Percentiles rank a stretch among this genome's conserved stretches.
phyloP scores from a whole-genome alignment of 1,140 invertebrate species.

The Cherax quadricarinatus region DNA sequence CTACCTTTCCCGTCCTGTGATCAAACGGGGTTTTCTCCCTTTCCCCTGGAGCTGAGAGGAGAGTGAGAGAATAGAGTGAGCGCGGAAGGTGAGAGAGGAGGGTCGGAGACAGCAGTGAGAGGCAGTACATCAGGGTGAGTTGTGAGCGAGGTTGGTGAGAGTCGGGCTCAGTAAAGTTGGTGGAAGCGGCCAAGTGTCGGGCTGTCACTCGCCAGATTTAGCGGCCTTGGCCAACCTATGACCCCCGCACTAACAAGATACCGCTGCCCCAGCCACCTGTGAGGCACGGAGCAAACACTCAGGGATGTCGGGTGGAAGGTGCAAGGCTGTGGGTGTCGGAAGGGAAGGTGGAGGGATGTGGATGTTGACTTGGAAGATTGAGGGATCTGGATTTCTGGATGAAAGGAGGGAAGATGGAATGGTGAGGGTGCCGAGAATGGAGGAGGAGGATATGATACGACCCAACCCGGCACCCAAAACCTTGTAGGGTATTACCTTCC shows the following conservation, averaged over 20 bases:
- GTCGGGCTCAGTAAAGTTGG: constrained; percentile 6
- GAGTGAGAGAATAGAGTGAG: not conserved
- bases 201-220: constrained; percentile 32
- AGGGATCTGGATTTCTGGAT: not conserved
- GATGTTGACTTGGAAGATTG: not conserved
- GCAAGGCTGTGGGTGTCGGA: not conserved
- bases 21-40: no score
- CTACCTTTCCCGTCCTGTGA: no score
- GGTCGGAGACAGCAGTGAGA: not conserved
- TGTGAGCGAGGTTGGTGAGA: not conserved
- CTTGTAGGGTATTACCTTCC: no score
- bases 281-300: no score
- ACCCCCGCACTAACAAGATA: constrained; percentile 27
- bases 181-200: constrained; percentile 3
- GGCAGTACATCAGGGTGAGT: not conserved
- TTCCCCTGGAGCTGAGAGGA: not conserved
- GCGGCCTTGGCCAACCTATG: constrained; percentile 30
- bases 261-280: not conserved
- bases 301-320: not conserved
- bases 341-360: constrained; percentile 5
- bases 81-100: not conserved
- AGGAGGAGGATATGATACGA: no score
- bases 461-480: no score
- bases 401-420: constrained; percentile 16
- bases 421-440: not conserved